These are phyloP conservation scores for Bombus difficillimus DNA, from an alignment of 1,140 invertebrate genomes.

Conservation along the genomic window DNA sequence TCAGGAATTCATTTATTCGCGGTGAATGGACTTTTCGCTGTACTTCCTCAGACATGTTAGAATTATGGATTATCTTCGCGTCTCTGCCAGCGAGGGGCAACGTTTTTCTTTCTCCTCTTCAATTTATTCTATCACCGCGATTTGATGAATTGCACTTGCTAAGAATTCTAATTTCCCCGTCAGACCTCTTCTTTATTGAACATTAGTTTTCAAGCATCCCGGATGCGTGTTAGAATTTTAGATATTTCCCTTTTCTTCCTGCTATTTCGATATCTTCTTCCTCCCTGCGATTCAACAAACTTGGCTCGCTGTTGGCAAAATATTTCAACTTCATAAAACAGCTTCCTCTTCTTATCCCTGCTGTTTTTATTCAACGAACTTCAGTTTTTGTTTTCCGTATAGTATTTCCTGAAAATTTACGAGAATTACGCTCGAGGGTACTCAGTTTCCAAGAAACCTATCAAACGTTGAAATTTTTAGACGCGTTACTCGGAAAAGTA, in stretches of 20 bases:
- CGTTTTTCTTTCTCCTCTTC: slow-evolving; percentile 12
- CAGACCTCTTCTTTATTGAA: background rate
- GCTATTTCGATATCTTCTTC: background rate
- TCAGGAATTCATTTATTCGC: slow-evolving; percentile 29
- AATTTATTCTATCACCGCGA: slow-evolving; percentile 30
- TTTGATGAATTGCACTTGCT: slow-evolving; percentile 15
- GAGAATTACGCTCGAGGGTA: too few relatives aligned
- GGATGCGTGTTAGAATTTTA: background rate
- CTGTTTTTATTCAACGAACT: background rate
- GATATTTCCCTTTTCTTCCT: background rate
- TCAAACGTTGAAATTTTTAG: too few relatives aligned
- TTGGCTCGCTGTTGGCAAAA: background rate
- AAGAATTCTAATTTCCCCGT: slow-evolving; percentile 2
- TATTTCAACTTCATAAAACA: background rate
- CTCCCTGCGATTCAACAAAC: background rate
- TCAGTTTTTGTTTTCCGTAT: too few relatives aligned
- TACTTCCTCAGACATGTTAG: slow-evolving; percentile 20
- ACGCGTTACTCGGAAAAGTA: too few relatives aligned
- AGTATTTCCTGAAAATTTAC: too few relatives aligned
- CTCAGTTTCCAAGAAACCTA: too few relatives aligned
- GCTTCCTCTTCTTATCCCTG: too few relatives aligned
- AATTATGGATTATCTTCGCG: slow-evolving; percentile 35
- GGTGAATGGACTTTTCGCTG: slow-evolving; percentile 32
- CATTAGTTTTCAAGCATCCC: slow-evolving; percentile 28
- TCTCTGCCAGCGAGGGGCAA: background rate